Evolutionary conservation across 2,113 vertebrate species (phyloP).

Genomic region (Perccottus glenii): DNA sequence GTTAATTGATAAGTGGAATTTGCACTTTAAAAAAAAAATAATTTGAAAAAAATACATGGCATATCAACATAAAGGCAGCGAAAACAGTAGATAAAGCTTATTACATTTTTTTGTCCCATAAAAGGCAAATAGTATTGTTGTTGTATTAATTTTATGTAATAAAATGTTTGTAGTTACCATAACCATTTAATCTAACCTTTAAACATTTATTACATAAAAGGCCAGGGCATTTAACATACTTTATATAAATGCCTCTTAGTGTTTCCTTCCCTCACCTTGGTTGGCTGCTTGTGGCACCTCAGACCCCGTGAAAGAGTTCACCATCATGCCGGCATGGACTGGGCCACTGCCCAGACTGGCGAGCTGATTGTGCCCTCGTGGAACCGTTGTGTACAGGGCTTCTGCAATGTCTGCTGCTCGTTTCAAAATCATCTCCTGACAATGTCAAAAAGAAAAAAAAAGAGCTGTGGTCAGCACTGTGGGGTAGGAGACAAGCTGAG

Average conservation of each 20-base stretch:
- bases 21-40: no score
- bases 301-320: conserved; percentile 77
- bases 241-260: conserved; percentile 13
- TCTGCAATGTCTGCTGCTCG: conserved; percentile 94
- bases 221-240: no score
- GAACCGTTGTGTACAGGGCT: conserved; percentile 91
- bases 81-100: no score
- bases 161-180: no score
- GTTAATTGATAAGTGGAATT: no score
- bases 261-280: conserved; percentile 69
- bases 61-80: no score
- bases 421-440: conserved; percentile 94
- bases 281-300: conserved; percentile 77
- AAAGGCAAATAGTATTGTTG: no score
- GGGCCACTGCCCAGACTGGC: conserved; percentile 68
- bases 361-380: conserved; percentile 93
- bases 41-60: no score
- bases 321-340: conserved; percentile 77
- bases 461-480: conserved; percentile 46
- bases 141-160: no score
- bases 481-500: conserved; percentile 8
- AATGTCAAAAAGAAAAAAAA: conserved; percentile 60
- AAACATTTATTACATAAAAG: no score
- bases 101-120: no score
- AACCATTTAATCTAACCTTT: no score